Base-by-base conservation (phyloP, 2,888 invertebrate species). In the Branchipolynoe longqiensis region DNA sequence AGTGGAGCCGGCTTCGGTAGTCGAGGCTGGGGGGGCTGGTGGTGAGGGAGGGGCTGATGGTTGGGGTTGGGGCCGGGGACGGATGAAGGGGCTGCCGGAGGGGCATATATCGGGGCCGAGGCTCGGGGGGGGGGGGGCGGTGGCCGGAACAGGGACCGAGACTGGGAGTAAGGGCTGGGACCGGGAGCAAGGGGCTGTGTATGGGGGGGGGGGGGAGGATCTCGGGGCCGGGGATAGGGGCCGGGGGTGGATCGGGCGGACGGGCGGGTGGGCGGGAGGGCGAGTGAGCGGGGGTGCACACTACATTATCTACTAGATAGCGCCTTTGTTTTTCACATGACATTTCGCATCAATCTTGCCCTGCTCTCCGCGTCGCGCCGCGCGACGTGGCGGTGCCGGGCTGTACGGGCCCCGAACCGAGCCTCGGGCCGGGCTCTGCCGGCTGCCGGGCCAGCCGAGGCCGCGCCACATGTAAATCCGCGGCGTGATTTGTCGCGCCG, bases 241-340 rank as follows among this genome's bases (percentile, higher is more conserved):
- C 12, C 56, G 25, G 58, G 58, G n/a, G 62, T 25, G 31, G 14
- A 31, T 14, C 31, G 25, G 12, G 14, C 62, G 31, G 62, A n/a
- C n/a, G n/a, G 62, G 62, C 25, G 14, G 62, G 25, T 25, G 25
- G 12, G 14, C 62, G 31, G 62, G 31, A 25, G 62, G 62, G 28
- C 62, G 25, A 6, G 18, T 8, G 8, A 8, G 8, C 8, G 18
- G 48, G 8, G 8, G 8, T 25, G 38, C 41, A 38, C 1, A 28
- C 41, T 38, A 78, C 78, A 78, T 78, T 78, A 78, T 48, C 78
- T 48, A 78, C 54, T 41, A 54, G 25, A 78, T 78, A 41, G 78
- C 41, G 78, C 54, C 78, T 78, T 78, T 78, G 78, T 78, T 78
- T 78, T 78, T 78, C 78, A 78, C 78, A 54, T 78, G 78, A 78